Conservation (phyloP, 1,140 invertebrate genomes). For the Grapholita molesta region DNA sequence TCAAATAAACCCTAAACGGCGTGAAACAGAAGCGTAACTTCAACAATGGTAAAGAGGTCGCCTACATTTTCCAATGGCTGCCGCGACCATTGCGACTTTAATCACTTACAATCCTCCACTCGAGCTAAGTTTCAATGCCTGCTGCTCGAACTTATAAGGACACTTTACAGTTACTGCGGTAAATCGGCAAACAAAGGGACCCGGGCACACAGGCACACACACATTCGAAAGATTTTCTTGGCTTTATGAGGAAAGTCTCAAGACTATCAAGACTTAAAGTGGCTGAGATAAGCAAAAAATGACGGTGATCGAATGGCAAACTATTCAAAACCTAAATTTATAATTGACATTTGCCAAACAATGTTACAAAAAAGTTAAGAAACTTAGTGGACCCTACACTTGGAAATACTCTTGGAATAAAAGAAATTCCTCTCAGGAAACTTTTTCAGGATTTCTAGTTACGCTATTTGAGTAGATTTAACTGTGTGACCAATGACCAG, state of each 20-base stretch:
- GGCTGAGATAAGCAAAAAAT: neutral
- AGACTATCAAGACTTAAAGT: too few relatives aligned
- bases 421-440: too few relatives aligned
- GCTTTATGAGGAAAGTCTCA: neutral
- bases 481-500: too few relatives aligned
- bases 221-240: neutral
- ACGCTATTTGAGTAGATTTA: too few relatives aligned
- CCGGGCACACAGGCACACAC: neutral
- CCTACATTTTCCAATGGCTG: conserved; percentile 16
- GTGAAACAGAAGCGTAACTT: conserved; percentile 13
- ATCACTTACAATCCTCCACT: neutral
- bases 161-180: neutral
- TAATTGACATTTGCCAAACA: too few relatives aligned
- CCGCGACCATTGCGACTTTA: neutral
- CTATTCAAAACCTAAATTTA: too few relatives aligned
- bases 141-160: neutral
- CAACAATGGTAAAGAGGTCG: conserved; percentile 6
- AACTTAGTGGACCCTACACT: too few relatives aligned
- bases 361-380: too few relatives aligned
- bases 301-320: too few relatives aligned
- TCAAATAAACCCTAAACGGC: neutral
- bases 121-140: neutral
- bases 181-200: neutral
- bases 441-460: too few relatives aligned
- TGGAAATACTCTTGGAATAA: too few relatives aligned